phyloP scores from a whole-genome alignment of 2,113 vertebrate species.

The Hoplias malabaricus region DNA sequence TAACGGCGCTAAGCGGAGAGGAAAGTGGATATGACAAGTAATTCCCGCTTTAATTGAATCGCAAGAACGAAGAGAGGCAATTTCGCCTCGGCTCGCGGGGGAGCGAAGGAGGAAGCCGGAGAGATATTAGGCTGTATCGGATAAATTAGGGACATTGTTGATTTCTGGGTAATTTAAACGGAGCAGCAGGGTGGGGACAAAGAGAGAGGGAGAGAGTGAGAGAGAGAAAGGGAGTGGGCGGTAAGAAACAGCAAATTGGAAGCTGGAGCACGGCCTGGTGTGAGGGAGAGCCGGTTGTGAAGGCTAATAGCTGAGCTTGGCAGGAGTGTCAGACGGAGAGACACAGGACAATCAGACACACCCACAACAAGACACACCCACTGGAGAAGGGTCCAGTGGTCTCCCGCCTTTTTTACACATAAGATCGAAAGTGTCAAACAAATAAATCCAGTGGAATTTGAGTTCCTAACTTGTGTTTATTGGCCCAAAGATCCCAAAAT shows the following conservation, averaged over 20 bases:
- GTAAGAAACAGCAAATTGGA: slow-evolving; percentile 4
- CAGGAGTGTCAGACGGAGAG: not conserved
- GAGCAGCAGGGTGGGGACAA: slow-evolving; percentile 48
- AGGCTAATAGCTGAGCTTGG: not conserved
- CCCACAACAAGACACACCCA: not conserved
- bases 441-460: too few species aligned
- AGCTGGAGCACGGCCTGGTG: not conserved
- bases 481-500: too few species aligned
- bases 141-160: slow-evolving; percentile 71
- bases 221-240: slow-evolving; percentile 10
- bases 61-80: slow-evolving; percentile 58
- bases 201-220: too few species aligned
- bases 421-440: too few species aligned
- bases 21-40: slow-evolving; percentile 76
- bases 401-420: too few species aligned
- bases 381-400: not conserved
- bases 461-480: too few species aligned
- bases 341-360: not conserved
- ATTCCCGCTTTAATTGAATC: slow-evolving; percentile 72
- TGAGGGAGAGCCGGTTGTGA: not conserved
- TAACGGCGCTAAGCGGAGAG: slow-evolving; percentile 63
- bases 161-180: slow-evolving; percentile 59
- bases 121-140: slow-evolving; percentile 61
- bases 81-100: slow-evolving; percentile 62
- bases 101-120: slow-evolving; percentile 54